Percentiles rank a stretch among this genome's conserved stretches.
These are phyloP conservation scores for Echinarachnius parma DNA, from an alignment of 53 echinoderm and acorn worm genomes.

Conservation along the genomic window DNA sequence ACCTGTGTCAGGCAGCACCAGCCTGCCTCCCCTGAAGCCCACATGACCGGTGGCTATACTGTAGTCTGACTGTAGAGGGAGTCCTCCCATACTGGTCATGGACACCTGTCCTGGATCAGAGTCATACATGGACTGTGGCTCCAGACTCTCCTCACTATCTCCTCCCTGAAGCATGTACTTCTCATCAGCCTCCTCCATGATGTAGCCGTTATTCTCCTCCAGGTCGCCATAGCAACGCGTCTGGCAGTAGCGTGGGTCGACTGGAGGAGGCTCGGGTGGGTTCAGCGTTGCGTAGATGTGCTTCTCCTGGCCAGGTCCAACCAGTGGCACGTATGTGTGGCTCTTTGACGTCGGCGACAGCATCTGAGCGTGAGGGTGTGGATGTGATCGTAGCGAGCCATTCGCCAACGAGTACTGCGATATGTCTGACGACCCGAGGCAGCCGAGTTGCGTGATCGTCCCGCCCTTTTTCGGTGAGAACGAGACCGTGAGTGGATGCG, in stretches of 20 bases:
- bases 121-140: conserved; percentile 73
- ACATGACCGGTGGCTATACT: conserved; percentile 91
- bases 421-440: conserved; percentile 68
- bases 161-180: conserved; percentile 69
- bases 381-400: conserved; percentile 46
- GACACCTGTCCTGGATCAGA: conserved; percentile 46
- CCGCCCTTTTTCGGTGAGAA: conserved; percentile 77
- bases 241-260: conserved; percentile 53
- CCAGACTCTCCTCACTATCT: conserved; percentile 71
- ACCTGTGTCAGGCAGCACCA: conserved; percentile 96
- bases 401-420: conserved; percentile 77
- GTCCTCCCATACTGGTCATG: conserved; percentile 38
- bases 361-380: conserved; percentile 6
- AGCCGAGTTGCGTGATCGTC: conserved; percentile 79
- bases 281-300: conserved; percentile 46
- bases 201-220: conserved; percentile 64
- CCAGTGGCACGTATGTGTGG: conserved; percentile 86
- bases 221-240: conserved; percentile 71
- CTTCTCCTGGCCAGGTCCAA: conserved; percentile 57
- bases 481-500: conserved; percentile 73
- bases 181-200: conserved; percentile 63
- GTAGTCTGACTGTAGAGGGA: conserved; percentile 55
- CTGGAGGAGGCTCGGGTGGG: conserved; percentile 45
- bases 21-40: conserved; percentile 85
- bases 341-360: conserved; percentile 45